Evolutionary conservation across 2,797 vertebrate species (phyloP), one percentile per base, ranked within the genome.

Genomic region (Myiotriccus ornatus): DNA sequence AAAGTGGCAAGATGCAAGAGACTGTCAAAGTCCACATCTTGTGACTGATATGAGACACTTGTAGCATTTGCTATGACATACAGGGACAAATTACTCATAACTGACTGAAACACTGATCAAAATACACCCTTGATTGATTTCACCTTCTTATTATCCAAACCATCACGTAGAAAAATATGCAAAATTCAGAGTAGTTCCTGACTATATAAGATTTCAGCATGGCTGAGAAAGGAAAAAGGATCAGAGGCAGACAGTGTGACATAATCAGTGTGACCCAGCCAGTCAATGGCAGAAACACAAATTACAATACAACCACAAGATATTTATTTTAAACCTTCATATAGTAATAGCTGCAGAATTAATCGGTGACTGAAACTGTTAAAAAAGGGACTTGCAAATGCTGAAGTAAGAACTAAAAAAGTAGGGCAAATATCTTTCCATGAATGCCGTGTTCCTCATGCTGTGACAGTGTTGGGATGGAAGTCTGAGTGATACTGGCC

Each of bases 341-440:
- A 25, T 3, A 65, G 9, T 19, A 49, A 68, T n/a, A 79, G 17
- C 27, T 67, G 46, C n/a, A 89, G 22, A 44, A 81, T 57, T n/a
- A 64, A 39, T 28, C 18, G 59, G 71, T 10, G n/a, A 18, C 24
- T 32, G 50, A 69, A 87, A 53, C 17, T 32, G 28, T 44, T 89
- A 37, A 67, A 84, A 59, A 7, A 39, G 41, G 25, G 79, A 39
- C 13, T 70, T 74, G 10, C 15, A 52, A 39, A 10, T 0, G 12
- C 20, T 37, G 44, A 59, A 28, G 23, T 44, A 24, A 67, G 34
- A 80, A 37, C 43, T 59, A 63, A 80, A 34, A 56, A 44, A 77
- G 35, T 0, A 52, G 35, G 14, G 22, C 0, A 2, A 56, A 35
- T 0, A 0, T 37, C 11, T 44, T 60, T 35, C 39, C 35, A 41